Conservation (phyloP, 2,113 vertebrate genomes). For the Cinclus mexicanus region DNA sequence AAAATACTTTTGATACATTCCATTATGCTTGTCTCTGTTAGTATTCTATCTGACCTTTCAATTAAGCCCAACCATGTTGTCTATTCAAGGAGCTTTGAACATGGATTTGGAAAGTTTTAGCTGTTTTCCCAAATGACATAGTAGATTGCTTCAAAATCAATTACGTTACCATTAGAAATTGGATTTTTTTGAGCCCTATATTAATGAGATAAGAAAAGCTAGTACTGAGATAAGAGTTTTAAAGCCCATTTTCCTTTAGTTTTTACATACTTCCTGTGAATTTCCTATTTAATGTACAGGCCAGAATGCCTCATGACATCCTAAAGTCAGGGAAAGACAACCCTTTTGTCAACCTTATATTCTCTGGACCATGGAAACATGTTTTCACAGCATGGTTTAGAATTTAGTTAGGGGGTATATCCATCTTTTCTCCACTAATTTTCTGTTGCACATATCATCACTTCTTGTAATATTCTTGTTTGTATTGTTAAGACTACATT, state of each 20-base stretch:
- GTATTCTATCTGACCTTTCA: background rate
- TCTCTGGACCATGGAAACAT: background rate
- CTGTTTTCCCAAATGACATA: conserved; percentile 20
- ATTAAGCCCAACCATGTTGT: background rate
- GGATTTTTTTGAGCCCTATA: background rate
- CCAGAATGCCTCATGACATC: background rate
- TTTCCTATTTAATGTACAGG: background rate
- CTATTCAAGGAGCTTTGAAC: conserved; percentile 32
- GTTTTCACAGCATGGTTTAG: background rate
- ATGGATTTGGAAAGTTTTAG: conserved; percentile 38
- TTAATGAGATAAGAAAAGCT: background rate
- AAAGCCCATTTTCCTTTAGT: background rate
- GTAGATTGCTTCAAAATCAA: conserved; percentile 13
- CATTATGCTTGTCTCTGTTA: background rate
- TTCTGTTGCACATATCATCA: background rate
- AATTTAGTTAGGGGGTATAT: background rate
- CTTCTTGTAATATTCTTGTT: background rate
- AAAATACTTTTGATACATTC: background rate
- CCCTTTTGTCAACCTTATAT: background rate
- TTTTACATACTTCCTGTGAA: background rate
- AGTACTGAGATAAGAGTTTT: background rate
- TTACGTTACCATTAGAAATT: background rate
- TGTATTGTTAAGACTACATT: background rate
- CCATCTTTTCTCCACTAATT: background rate
- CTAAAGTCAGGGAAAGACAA: background rate